These are phyloP conservation scores for Volucella zonaria DNA, from an alignment of 2,888 invertebrate species.

Conservation along the genomic window DNA sequence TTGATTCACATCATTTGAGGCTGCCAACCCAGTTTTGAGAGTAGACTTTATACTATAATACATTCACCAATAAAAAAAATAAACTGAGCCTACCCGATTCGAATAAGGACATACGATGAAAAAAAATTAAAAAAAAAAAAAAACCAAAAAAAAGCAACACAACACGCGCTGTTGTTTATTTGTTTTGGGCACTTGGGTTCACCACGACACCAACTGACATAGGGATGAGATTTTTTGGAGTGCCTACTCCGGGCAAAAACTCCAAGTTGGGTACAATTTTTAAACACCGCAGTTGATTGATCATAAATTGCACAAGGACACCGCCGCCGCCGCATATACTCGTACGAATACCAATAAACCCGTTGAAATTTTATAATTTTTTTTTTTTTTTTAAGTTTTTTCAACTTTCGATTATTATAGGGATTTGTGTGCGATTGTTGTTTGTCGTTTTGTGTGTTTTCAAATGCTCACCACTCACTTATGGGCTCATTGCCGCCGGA, in stretches of 20 bases:
- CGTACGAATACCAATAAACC: not conserved
- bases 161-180: slow-evolving; percentile 61
- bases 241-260: slow-evolving; percentile 5
- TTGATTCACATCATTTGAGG: slow-evolving; percentile 72
- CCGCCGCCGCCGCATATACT: not conserved
- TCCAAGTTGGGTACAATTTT: slow-evolving; percentile 24
- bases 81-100: slow-evolving; percentile 4
- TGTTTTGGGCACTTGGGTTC: slow-evolving; percentile 70
- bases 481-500: slow-evolving; percentile 29
- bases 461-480: slow-evolving; percentile 71
- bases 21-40: slow-evolving; percentile 52
- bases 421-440: slow-evolving; percentile 67
- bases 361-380: slow-evolving; percentile 6
- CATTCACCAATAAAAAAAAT: slow-evolving; percentile 48
- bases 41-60: slow-evolving; percentile 43
- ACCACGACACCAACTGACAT: slow-evolving; percentile 58
- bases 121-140: slow-evolving; percentile 13
- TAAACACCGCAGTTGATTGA: slow-evolving; percentile 61
- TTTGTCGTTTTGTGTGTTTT: slow-evolving; percentile 65
- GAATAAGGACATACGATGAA: slow-evolving; percentile 35
- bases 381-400: not conserved
- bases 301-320: slow-evolving; percentile 55
- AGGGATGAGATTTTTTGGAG: slow-evolving; percentile 51
- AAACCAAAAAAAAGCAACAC: slow-evolving; percentile 13
- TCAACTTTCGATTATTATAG: slow-evolving; percentile 62